Evolutionary conservation across 2,888 invertebrate genomes (phyloP), one percentile per base, ranked within the genome.

Genomic region (Cephus pygmeus): DNA sequence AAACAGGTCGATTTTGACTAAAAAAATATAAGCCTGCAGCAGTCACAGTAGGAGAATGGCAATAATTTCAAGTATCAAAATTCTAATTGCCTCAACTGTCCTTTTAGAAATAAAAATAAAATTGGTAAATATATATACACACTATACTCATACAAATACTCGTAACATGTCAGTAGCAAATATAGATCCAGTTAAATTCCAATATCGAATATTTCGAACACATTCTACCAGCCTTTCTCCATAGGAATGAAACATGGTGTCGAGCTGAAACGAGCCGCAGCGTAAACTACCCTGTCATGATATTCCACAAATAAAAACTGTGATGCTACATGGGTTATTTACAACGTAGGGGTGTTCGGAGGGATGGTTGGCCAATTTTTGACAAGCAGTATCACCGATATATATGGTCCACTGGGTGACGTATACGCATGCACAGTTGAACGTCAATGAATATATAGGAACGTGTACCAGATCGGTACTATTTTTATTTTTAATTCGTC

Each of bases 251-350:
- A 86, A 85, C 85, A 85, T 77, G 82, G 76, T 85, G 84, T 85
- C 82, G 79, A 23, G 23, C 6, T 9, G 1, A 56, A 56, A 23
- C 56, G 56, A 56, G 75, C 81, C 84, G 82, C 83, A 80, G 81
- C 82, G 82, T 83, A 82, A 86, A 87, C 85, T 81, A 15, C 1
- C 79, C 80, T 84, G 83, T 84, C 83, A 84, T 9, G 86, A 87
- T 87, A 87, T 87, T 87, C 83, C 82, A 80, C 84, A 86, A 87
- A 88, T 88, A 87, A 88, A 85, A 88, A 87, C 85, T 79, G 81
- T 84, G 56, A 23, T 80, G 83, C 84, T 81, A 85, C 82, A 83
- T 79, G 77, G 69, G 81, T 83, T 86, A 86, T 86, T 84, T 83
- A 83, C 84, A 85, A 81, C 83, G 83, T 81, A 82, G 78, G 34